Percentiles rank a stretch among this genome's conserved stretches.
Evolutionary conservation across 2,888 invertebrate genomes (phyloP).

Genomic region (Drosophila kambysellisi): DNA sequence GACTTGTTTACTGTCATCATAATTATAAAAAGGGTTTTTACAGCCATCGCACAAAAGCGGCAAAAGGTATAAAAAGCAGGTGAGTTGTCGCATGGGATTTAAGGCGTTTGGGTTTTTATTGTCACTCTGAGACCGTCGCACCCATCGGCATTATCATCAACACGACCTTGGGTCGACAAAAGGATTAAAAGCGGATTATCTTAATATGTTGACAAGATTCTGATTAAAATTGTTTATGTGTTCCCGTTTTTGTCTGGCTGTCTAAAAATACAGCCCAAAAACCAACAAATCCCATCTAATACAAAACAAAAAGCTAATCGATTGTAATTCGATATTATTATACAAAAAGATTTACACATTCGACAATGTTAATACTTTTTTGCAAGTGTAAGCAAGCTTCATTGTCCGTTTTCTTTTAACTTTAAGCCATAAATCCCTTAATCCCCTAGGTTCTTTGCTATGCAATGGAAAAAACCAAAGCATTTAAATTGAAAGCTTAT

Average conservation of each 20-base stretch:
- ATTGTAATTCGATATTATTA: constrained; percentile 32
- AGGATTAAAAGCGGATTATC: constrained; percentile 79
- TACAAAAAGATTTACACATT: background rate
- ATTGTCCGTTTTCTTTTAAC: background rate
- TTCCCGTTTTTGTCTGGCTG: constrained; percentile 26
- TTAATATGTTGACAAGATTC: constrained; percentile 81
- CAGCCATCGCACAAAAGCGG: constrained; percentile 52
- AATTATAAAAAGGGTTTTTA: constrained; percentile 79
- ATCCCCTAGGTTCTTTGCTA: background rate
- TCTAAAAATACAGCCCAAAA: constrained; percentile 20
- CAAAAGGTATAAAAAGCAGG: constrained; percentile 62
- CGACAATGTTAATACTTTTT: constrained; percentile 1
- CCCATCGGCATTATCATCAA: constrained; percentile 47
- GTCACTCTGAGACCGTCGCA: constrained; percentile 47
- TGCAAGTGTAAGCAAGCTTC: background rate
- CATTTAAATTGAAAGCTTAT: constrained; percentile 3
- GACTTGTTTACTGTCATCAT: constrained; percentile 78
- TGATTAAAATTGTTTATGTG: constrained; percentile 60
- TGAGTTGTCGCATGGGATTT: constrained; percentile 57
- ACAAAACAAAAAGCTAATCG: constrained; percentile 23
- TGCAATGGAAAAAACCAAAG: background rate
- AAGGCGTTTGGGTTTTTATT: constrained; percentile 53
- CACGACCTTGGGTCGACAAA: constrained; percentile 78
- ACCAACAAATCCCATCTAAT: constrained; percentile 23
- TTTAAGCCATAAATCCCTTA: background rate